phyloP scores from a whole-genome alignment of 2,888 invertebrate genomes.

The Polymixis flavicincta region DNA sequence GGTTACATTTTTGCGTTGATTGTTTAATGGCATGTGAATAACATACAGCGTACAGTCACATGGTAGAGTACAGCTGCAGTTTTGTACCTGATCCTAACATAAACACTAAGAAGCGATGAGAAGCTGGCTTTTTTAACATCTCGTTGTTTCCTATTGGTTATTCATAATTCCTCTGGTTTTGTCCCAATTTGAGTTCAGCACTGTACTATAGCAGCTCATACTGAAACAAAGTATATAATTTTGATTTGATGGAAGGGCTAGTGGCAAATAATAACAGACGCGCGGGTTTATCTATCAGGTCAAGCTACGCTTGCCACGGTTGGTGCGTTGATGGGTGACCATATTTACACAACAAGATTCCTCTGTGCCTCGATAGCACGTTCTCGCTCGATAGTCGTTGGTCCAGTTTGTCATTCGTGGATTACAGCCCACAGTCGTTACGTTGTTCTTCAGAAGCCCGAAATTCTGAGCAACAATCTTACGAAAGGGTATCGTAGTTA shows the following conservation, averaged over 20 bases:
- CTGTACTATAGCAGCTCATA: background rate
- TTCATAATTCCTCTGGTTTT: background rate
- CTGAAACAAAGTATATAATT: background rate
- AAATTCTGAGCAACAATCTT: too few species aligned
- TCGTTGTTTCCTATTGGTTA: background rate
- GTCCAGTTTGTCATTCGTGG: too few species aligned
- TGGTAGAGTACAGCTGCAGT: background rate
- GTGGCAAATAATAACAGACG: too few species aligned
- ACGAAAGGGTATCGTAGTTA: too few species aligned
- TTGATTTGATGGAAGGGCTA: background rate
- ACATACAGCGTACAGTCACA: constrained; percentile 6
- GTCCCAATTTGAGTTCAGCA: background rate
- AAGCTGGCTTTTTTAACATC: constrained; percentile 1
- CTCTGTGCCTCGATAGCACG: too few species aligned
- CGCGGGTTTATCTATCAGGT: too few species aligned
- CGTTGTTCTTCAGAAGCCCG: too few species aligned
- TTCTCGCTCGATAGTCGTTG: too few species aligned
- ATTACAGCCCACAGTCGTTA: too few species aligned
- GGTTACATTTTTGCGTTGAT: constrained; percentile 8
- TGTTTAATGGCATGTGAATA: constrained; percentile 24
- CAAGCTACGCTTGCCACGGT: too few species aligned
- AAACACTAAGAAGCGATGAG: constrained; percentile 5
- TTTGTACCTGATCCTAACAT: constrained; percentile 5
- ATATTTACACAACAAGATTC: too few species aligned
- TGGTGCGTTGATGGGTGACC: too few species aligned